Base-by-base conservation (phyloP, 2,113 vertebrate genomes). In the Corythornis madagascariensis region DNA sequence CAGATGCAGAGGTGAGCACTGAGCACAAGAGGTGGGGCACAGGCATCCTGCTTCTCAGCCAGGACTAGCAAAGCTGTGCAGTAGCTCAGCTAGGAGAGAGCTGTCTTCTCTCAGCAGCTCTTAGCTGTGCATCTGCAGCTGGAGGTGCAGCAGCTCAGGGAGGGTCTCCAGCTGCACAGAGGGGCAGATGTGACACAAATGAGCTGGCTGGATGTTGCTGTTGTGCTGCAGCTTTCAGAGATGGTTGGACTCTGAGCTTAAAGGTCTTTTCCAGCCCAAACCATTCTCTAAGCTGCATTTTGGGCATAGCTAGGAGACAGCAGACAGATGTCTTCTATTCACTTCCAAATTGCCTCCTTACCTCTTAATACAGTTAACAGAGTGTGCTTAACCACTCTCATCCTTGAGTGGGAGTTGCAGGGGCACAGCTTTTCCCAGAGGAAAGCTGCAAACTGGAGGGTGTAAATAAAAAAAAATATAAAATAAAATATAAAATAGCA, bases 141-240 rank as follows among this genome's bases (percentile, higher is more conserved):
- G 80, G 71, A 75, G 43, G 28, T 47, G 57, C 25, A 45, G 15
- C 7, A 1, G 0, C 38, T 47, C 48, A 61, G 19, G 45, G 71
- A 25, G n/a, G 31, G 6, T 80, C 35, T 47, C 20, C 13, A 33
- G 18, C 18, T 16, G n/a, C 0, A 0, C 21, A 15, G 0, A 0
- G 33, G 24, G 35, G 10, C 61, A 38, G 8, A 16, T 4, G 35
- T 50, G 59, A 17, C 22, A 16, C 55, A 17, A 19, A 35, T 0
- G 2, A 16, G 28, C 65, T 17, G 1, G 48, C 50, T 66, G 56
- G 20, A 8, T 53, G 35, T 25, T 0, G 0, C 0, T 25, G 40
- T 11, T 47, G 55, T 31, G 1, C 40, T 70, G 82, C 72, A 28
- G 47, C n/a, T 33, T 87, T 79, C 42, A 52, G 38, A 52, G 60